A percentile compares a stretch with the other conserved stretches of the same genome.
Evolutionary conservation across 2,113 vertebrate genomes (phyloP).

Genomic region (Centropus bengalensis): DNA sequence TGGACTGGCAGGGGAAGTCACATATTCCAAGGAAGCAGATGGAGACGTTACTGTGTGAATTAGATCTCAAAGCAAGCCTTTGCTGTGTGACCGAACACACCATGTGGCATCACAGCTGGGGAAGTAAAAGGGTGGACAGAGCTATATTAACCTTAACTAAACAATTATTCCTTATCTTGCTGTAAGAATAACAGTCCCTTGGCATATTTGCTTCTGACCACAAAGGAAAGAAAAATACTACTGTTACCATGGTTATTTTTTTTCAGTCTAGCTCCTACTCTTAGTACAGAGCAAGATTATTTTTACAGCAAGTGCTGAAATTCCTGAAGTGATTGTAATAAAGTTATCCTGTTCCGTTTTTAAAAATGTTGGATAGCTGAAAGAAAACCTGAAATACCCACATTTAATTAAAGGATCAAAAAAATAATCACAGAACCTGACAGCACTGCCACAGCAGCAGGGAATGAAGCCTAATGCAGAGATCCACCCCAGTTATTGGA

Average conservation of each 20-base stretch:
- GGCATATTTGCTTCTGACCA: background rate
- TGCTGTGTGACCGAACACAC: background rate
- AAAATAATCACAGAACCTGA: background rate
- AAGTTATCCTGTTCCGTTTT: background rate
- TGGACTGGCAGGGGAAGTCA: background rate
- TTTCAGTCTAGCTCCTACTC: background rate
- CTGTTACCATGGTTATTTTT: background rate
- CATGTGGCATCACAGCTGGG: background rate
- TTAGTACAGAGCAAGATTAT: background rate
- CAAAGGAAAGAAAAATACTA: conserved; percentile 12
- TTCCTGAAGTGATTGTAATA: background rate
- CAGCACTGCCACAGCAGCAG: background rate
- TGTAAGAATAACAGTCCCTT: background rate
- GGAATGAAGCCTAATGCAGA: background rate
- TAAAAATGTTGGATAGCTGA: background rate
- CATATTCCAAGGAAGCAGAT: background rate
- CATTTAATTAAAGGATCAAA: background rate
- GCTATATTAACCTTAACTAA: background rate
- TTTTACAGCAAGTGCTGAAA: background rate
- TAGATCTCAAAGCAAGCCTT: background rate
- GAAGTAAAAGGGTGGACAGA: background rate
- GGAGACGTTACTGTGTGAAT: background rate
- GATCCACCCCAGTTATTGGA: background rate
- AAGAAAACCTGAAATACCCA: background rate
- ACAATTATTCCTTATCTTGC: conserved; percentile 6